These are phyloP conservation scores for Pocota personata DNA, from an alignment of 2,888 invertebrate genomes.

Conservation along the genomic window DNA sequence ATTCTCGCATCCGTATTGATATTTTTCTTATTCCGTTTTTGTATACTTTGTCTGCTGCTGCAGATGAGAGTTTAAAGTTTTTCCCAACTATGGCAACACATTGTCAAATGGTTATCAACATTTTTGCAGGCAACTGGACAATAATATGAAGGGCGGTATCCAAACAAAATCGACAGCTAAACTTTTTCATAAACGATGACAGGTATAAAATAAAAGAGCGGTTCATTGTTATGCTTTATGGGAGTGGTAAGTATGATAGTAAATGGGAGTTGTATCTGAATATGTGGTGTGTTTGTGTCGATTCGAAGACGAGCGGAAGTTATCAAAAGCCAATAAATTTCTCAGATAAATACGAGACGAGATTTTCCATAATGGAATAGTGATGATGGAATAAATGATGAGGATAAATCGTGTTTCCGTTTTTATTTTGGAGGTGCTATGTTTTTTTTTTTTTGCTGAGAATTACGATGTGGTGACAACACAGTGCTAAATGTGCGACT, in stretches of 20 bases:
- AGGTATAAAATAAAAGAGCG: conserved; percentile 41
- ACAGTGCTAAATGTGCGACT: conserved; percentile 38
- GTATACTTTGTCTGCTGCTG: conserved; percentile 23
- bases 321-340: conserved; percentile 54
- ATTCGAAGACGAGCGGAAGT: conserved; percentile 9
- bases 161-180: conserved; percentile 54
- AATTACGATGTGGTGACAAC: conserved; percentile 59
- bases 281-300: conserved; percentile 14
- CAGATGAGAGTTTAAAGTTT: conserved; percentile 69
- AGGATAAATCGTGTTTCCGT: conserved; percentile 8
- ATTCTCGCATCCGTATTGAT: conserved; percentile 64
- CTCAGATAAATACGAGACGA: conserved; percentile 10
- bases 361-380: conserved; percentile 23
- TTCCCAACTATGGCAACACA: conserved; percentile 67
- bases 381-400: conserved; percentile 37
- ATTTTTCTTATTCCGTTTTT: conserved; percentile 56
- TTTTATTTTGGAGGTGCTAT: not conserved
- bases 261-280: not conserved
- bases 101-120: conserved; percentile 73
- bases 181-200: conserved; percentile 65
- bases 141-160: conserved; percentile 59
- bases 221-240: conserved; percentile 32
- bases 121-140: conserved; percentile 71
- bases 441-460: conserved; percentile 1
- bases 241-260: not conserved